Percentiles rank a stretch among this genome's conserved stretches.
Evolutionary conservation across 2,888 invertebrate species (phyloP).

Genomic region (Chymomyza caudatula): DNA sequence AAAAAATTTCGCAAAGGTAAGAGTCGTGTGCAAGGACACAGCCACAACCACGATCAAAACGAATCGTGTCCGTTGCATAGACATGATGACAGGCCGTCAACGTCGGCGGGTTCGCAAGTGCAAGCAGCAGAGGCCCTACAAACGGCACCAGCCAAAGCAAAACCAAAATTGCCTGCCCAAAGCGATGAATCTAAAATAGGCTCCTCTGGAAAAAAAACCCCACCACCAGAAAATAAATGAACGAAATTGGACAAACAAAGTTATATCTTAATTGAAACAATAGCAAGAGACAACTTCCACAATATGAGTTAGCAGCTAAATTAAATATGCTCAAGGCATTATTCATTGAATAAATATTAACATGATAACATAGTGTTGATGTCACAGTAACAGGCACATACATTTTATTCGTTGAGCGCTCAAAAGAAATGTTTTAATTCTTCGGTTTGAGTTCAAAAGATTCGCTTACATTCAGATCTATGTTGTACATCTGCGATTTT

Average conservation of each 20-base stretch:
- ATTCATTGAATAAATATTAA: too few relatives aligned
- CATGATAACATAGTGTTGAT: background rate
- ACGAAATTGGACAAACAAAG: background rate
- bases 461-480: slow-evolving; percentile 59
- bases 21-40: slow-evolving; percentile 1
- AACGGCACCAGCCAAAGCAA: background rate
- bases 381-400: slow-evolving; percentile 23
- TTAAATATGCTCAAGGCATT: background rate
- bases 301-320: background rate
- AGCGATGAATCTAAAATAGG: background rate
- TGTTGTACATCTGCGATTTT: slow-evolving; percentile 60
- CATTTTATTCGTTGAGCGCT: background rate
- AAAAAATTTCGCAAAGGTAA: slow-evolving; percentile 72
- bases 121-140: background rate
- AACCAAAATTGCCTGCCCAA: background rate
- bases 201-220: background rate
- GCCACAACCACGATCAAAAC: slow-evolving; percentile 24
- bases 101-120: slow-evolving; percentile 42
- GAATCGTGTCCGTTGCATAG: slow-evolving; percentile 12
- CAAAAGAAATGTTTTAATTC: slow-evolving; percentile 28
- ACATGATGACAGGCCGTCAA: slow-evolving; percentile 41
- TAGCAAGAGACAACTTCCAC: background rate
- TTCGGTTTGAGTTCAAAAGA: slow-evolving; percentile 66
- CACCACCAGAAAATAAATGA: background rate
- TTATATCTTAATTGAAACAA: background rate